Percentiles rank a stretch among this genome's conserved stretches.
These are phyloP conservation scores for Diarsia rubi DNA, from an alignment of 2,888 invertebrate species.

Conservation along the genomic window DNA sequence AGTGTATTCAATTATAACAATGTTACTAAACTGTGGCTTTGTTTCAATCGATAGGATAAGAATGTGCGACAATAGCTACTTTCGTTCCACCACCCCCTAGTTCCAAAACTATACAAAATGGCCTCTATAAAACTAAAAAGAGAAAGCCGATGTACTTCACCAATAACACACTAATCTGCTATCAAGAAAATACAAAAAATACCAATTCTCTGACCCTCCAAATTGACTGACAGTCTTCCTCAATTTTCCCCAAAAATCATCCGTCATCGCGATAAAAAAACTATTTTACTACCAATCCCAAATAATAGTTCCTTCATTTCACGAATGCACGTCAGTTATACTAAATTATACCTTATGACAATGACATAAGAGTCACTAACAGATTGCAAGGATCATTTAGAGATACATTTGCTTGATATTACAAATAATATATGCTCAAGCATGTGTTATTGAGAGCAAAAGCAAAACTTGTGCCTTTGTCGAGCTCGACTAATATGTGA, in stretches of 20 bases:
- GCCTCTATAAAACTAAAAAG: neutral
- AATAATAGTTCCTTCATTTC: neutral
- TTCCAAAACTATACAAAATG: neutral
- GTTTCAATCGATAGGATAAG: neutral
- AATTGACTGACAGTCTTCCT: slow-evolving; percentile 9
- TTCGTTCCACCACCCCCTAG: neutral
- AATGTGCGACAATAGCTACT: neutral
- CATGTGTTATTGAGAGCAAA: slow-evolving; percentile 50
- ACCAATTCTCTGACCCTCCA: slow-evolving; percentile 10
- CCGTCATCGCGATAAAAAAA: slow-evolving; percentile 13
- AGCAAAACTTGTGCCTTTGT: slow-evolving; percentile 42
- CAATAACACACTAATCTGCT: neutral
- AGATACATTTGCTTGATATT: slow-evolving; percentile 6
- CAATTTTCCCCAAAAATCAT: slow-evolving; percentile 23
- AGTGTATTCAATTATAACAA: neutral
- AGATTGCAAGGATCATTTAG: neutral
- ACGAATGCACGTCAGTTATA: neutral
- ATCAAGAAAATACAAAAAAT: slow-evolving; percentile 2
- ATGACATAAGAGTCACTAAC: neutral
- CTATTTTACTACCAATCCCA: slow-evolving; percentile 3
- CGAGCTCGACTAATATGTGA: slow-evolving; percentile 45
- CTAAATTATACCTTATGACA: neutral
- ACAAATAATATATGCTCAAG: slow-evolving; percentile 4
- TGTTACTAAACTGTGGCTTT: neutral
- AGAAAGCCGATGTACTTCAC: neutral